These are phyloP conservation scores for Camarhynchus parvulus DNA, from an alignment of 2,113 vertebrate genomes.

Conservation along the genomic window DNA sequence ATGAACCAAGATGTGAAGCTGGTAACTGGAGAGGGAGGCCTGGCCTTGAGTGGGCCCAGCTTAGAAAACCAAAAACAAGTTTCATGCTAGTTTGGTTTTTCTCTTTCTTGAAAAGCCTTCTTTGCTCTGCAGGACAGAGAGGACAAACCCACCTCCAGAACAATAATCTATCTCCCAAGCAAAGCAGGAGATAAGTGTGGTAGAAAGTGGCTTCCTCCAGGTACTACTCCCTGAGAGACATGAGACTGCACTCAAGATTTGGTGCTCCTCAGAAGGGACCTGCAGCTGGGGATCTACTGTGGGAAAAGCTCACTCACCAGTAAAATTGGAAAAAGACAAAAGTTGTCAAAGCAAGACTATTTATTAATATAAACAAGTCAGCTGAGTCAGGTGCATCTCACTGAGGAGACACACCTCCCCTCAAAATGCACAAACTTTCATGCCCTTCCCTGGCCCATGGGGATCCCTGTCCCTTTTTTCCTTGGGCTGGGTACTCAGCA, in stretches of 20 bases:
- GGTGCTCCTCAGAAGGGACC: background rate
- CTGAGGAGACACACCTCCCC: background rate
- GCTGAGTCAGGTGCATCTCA: background rate
- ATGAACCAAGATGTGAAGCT: background rate
- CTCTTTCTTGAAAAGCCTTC: background rate
- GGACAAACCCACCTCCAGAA: background rate
- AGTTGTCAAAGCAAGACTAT: rapidly evolving
- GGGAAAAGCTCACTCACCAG: rapidly evolving
- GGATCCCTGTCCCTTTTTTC: background rate
- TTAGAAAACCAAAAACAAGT: background rate
- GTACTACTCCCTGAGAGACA: background rate
- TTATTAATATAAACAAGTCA: background rate
- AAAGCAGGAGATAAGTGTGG: background rate
- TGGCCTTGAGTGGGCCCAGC: background rate
- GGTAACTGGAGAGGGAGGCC: background rate
- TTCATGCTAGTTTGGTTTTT: background rate
- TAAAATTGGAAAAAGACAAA: background rate
- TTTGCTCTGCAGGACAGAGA: background rate
- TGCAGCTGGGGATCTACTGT: background rate
- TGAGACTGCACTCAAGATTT: background rate
- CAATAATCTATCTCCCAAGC: background rate
- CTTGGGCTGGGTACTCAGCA: background rate
- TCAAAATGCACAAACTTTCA: background rate
- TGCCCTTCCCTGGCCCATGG: background rate
- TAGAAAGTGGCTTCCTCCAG: background rate